Percentiles rank a stretch among this genome's conserved stretches.
Evolutionary conservation across 92 coral and sea anemone genomes (phyloP).

Genomic region (Parazoanthus atlanticus): DNA sequence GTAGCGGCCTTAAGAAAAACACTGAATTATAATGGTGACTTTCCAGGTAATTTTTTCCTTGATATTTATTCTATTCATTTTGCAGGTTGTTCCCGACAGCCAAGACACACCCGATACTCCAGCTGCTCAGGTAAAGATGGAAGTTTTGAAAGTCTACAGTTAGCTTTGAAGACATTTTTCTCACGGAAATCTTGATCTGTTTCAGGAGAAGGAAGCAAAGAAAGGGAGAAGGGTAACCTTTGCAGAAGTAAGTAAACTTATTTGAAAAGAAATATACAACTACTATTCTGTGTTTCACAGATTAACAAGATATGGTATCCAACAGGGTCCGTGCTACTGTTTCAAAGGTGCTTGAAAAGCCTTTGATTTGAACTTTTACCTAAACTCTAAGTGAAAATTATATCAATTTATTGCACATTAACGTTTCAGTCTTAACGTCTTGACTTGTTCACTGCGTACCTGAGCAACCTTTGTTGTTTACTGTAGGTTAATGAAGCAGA

Average conservation of each 20-base stretch:
- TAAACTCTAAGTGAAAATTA: not conserved
- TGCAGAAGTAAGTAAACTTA: slow-evolving; percentile 20
- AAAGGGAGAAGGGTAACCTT: slow-evolving; percentile 32
- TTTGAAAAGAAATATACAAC: too few relatives aligned
- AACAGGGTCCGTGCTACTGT: not conserved
- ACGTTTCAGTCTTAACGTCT: too few relatives aligned
- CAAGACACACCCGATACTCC: slow-evolving; percentile 28
- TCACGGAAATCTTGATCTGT: not conserved
- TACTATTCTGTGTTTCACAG: not conserved
- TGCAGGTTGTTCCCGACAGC: slow-evolving; percentile 29
- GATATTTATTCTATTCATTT: not conserved
- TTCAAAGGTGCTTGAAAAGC: not conserved
- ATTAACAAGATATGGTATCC: not conserved
- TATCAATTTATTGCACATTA: not conserved
- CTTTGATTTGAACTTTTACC: not conserved
- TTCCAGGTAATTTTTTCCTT: too few relatives aligned
- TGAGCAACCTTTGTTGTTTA: not conserved
- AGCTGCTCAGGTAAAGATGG: slow-evolving; percentile 7
- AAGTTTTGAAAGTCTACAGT: not conserved
- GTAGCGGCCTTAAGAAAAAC: too few relatives aligned
- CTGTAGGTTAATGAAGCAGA: slow-evolving; percentile 29
- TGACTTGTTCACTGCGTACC: not conserved
- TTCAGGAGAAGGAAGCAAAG: slow-evolving; percentile 26
- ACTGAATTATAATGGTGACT: too few relatives aligned
- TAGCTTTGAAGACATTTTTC: not conserved